Base-by-base conservation (phyloP, 2,797 vertebrate genomes). In the Scomberomorus guttatus region DNA sequence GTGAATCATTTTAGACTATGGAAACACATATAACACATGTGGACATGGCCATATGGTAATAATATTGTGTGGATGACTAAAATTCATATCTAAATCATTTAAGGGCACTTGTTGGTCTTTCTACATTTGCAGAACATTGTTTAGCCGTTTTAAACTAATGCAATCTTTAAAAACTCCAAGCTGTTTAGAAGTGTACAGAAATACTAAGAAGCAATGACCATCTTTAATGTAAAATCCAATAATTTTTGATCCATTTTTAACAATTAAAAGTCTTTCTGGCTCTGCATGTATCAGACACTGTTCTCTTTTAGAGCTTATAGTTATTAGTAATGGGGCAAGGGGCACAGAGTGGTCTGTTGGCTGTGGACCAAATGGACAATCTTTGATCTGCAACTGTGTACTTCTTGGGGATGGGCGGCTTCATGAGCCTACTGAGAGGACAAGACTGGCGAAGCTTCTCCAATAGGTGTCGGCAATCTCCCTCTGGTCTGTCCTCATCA, bases 311-410 rank as follows among this genome's bases (percentile, higher is more conserved):
- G 70, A 87, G 87, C 83, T 86, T 82, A 77, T 63, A 75, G 85
- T 69, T 89, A 86, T 85, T 87, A 83, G 85, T 84, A 84, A 84
- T 52, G 77, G 79, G 77, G 54, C 55, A 66, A 83, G 85, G 88
- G 81, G 80, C 83, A 83, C 74, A 87, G 89, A 89, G 89, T 90
- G 87, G 65, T 91, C 87, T 88, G 55, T 90, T 93, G 93, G 92
- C 94, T 80, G 52, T 17, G 3, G 74, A 90, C 90, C 93, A 94
- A 93, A 86, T 59, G 77, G 63, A 87, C 88, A 79, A 90, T 90
- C 93, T 95, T 94, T 95, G 94, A 94, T 93, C 85, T 93, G 82
- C 81, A 90, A 89, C 88, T 92, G 88, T 87, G 88, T 79, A 48
- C 70, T 87, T 91, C 68, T 87, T 52, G 37, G 72, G 86, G 81